These are phyloP conservation scores for Ctenopoma multispine DNA, from an alignment of 2,797 vertebrate species.

Conservation along the genomic window DNA sequence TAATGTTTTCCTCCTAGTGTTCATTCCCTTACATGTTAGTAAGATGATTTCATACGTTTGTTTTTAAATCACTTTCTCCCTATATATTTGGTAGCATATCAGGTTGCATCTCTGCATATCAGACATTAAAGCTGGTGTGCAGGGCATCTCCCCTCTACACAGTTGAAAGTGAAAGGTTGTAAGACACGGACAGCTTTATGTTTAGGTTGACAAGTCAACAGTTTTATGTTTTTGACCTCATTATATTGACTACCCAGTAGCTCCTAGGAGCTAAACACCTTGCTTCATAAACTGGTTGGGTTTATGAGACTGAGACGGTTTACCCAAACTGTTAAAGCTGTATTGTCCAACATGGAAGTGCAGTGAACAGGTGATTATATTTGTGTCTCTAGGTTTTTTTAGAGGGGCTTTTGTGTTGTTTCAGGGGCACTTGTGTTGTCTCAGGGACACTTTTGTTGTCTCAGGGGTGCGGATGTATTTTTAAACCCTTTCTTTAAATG, in stretches of 20 bases:
- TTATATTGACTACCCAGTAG: not conserved
- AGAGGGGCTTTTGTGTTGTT: constrained; percentile 60
- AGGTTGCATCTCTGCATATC: constrained; percentile 21
- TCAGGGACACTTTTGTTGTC: no score
- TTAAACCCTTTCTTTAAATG: constrained; percentile 80
- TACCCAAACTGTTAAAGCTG: constrained; percentile 21
- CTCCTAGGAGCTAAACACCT: not conserved
- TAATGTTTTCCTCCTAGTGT: not conserved
- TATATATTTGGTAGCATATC: constrained; percentile 1
- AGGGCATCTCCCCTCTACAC: not conserved
- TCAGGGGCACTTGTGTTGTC: constrained; percentile 59
- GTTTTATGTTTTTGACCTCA: constrained; percentile 14
- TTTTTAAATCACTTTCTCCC: constrained; percentile 16
- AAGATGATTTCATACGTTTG: not conserved
- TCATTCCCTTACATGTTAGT: no score
- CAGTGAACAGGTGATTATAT: constrained; percentile 66
- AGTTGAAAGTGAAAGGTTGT: constrained; percentile 37
- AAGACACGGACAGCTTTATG: constrained; percentile 35
- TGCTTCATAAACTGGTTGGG: not conserved
- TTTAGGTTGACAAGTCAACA: constrained; percentile 37
- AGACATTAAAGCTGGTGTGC: constrained; percentile 4
- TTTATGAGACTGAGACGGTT: constrained; percentile 23
- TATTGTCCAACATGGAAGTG: constrained; percentile 44
- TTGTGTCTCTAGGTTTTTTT: constrained; percentile 63
- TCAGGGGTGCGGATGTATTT: constrained; percentile 72